phyloP scores from a whole-genome alignment of 2,888 invertebrate species.

The Chromoteleia sp. region DNA sequence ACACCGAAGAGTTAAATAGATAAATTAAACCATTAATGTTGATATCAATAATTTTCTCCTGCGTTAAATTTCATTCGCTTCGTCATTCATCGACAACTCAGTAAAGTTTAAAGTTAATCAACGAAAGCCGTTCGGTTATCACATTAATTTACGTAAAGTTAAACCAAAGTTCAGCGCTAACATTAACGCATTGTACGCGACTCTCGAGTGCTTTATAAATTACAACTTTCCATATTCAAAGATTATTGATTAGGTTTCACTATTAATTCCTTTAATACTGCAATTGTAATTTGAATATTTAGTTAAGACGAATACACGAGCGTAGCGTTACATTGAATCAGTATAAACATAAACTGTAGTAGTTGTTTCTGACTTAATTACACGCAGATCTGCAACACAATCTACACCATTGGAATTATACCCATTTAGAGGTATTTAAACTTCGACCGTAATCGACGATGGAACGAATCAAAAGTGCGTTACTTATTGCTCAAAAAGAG shows the following conservation, averaged over 20 bases:
- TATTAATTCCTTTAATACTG: slow-evolving; percentile 58
- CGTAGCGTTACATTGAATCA: slow-evolving; percentile 39
- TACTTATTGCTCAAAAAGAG: slow-evolving; percentile 6
- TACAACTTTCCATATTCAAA: slow-evolving; percentile 57
- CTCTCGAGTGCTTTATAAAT: slow-evolving; percentile 53
- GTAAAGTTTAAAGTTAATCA: slow-evolving; percentile 49
- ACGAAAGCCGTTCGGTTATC: slow-evolving; percentile 28
- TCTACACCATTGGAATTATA: slow-evolving; percentile 46
- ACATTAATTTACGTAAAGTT: slow-evolving; percentile 48
- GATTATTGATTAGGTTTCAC: slow-evolving; percentile 60
- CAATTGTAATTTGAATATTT: slow-evolving; percentile 66
- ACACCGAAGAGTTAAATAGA: neutral
- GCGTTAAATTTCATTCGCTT: slow-evolving; percentile 4
- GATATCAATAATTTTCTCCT: slow-evolving; percentile 9
- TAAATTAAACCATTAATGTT: neutral
- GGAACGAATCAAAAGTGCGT: slow-evolving; percentile 15
- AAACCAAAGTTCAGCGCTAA: slow-evolving; percentile 54
- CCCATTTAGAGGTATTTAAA: slow-evolving; percentile 25
- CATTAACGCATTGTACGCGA: slow-evolving; percentile 3
- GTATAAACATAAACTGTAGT: slow-evolving; percentile 62
- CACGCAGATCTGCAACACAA: slow-evolving; percentile 48
- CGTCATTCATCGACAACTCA: slow-evolving; percentile 8
- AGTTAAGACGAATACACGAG: slow-evolving; percentile 59
- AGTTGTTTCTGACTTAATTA: slow-evolving; percentile 62
- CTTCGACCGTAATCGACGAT: slow-evolving; percentile 9